Conservation (phyloP, 1,140 invertebrate genomes). For the Leptonema lineaticorne region DNA sequence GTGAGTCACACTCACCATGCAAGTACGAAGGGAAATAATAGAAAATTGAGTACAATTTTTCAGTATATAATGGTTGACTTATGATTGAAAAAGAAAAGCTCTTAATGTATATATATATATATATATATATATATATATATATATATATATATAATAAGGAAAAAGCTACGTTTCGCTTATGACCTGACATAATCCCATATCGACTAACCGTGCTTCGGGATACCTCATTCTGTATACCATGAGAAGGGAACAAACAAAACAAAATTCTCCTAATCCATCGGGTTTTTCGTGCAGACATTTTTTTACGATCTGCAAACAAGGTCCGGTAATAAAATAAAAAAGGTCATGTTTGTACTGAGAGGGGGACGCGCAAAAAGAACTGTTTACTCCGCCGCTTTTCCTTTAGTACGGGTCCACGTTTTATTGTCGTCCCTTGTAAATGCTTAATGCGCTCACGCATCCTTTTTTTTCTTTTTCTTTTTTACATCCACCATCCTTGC, state of each 20-base stretch:
- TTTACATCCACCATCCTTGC: background rate
- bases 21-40: too few relatives aligned
- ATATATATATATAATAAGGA: too few relatives aligned
- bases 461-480: background rate
- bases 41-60: too few relatives aligned
- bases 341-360: conserved; percentile 29
- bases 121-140: too few relatives aligned
- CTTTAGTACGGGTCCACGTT: conserved; percentile 18
- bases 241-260: conserved; percentile 14
- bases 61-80: too few relatives aligned
- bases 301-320: conserved; percentile 28
- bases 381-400: conserved; percentile 17
- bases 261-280: conserved; percentile 27
- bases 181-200: conserved; percentile 20
- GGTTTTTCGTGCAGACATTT: conserved; percentile 12
- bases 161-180: background rate
- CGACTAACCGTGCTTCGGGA: background rate
- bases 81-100: too few relatives aligned
- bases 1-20: too few relatives aligned
- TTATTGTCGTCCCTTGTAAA: conserved; percentile 31
- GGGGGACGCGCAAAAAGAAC: conserved; percentile 7
- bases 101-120: too few relatives aligned
- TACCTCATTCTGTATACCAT: background rate
- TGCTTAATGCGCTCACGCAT: conserved; percentile 30
- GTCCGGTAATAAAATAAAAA: conserved; percentile 32